Evolutionary conservation across 2,113 vertebrate species (phyloP).

Genomic region (Alaudala cheleensis): DNA sequence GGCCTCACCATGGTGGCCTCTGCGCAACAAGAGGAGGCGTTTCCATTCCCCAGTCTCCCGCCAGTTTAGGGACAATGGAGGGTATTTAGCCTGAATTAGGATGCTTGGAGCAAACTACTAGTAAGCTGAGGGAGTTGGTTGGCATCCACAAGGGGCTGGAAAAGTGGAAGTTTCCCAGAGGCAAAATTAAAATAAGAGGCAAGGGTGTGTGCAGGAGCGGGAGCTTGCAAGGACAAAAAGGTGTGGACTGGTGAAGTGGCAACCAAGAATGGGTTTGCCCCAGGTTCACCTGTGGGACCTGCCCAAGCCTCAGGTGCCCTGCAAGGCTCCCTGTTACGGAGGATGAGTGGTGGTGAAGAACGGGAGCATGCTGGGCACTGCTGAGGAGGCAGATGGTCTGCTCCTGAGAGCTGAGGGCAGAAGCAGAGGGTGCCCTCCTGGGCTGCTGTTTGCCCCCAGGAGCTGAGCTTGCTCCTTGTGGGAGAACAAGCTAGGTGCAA

Average conservation of each 20-base stretch:
- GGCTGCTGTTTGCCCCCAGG: not conserved
- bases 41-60: not conserved
- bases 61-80: constrained; percentile 17
- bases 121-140: constrained; percentile 1
- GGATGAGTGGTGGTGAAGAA: fast-evolving
- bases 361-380: not conserved
- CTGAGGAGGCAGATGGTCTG: not conserved
- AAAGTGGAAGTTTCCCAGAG: not conserved
- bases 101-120: constrained; percentile 18
- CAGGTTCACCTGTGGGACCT: not conserved
- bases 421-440: not conserved
- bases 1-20: not conserved
- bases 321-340: not conserved
- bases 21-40: not conserved
- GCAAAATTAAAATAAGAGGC: not conserved
- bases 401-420: not conserved
- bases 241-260: not conserved
- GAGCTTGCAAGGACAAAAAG: not conserved
- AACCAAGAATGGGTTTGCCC: not conserved
- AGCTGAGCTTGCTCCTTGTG: not conserved
- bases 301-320: not conserved
- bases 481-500: fast-evolving
- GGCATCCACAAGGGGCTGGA: not conserved
- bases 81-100: constrained; percentile 22
- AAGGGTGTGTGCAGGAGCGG: not conserved